A percentile compares a stretch with the other conserved stretches of the same genome.
Evolutionary conservation across 92 coral and sea anemone species (phyloP).

Genomic region (Zoanthus gigantus): DNA sequence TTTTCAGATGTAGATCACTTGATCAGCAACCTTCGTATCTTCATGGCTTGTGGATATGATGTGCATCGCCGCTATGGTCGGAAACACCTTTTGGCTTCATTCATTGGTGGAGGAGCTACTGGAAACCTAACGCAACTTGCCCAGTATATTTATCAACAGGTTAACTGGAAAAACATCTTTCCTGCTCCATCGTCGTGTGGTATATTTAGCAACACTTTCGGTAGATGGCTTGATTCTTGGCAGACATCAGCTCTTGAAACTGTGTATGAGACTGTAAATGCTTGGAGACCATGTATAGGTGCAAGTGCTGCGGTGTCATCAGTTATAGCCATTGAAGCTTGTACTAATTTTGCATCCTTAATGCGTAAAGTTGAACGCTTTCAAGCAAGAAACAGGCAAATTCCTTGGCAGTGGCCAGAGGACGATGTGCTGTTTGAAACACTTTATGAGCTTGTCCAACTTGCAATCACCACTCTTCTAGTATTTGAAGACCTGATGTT

Average conservation of each 20-base stretch:
- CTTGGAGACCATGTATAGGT: conserved; percentile 83
- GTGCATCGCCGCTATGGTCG: conserved; percentile 86
- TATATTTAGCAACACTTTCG: conserved; percentile 63
- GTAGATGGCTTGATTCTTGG: conserved; percentile 60
- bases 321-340: conserved; percentile 83
- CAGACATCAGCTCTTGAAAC: conserved; percentile 63
- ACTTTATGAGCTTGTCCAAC: conserved; percentile 68
- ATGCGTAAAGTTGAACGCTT: conserved; percentile 61
- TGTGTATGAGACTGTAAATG: conserved; percentile 70
- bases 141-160: conserved; percentile 73
- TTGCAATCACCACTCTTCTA: conserved; percentile 60
- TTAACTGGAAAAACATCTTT: conserved; percentile 69
- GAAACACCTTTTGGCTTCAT: conserved; percentile 72
- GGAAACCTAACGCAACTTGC: conserved; percentile 85
- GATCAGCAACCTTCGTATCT: conserved; percentile 74
- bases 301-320: conserved; percentile 90
- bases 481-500: conserved; percentile 64
- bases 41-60: conserved; percentile 77
- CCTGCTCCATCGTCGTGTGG: conserved; percentile 78
- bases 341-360: conserved; percentile 69
- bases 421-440: conserved; percentile 53
- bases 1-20: conserved; percentile 79
- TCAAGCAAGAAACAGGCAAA: conserved; percentile 40
- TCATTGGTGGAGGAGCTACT: conserved; percentile 89
- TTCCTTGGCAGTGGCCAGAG: conserved; percentile 42